Evolutionary conservation across 2,888 invertebrate species (phyloP), one percentile per base, ranked within the genome.

Genomic region (Drosophila paracracens): DNA sequence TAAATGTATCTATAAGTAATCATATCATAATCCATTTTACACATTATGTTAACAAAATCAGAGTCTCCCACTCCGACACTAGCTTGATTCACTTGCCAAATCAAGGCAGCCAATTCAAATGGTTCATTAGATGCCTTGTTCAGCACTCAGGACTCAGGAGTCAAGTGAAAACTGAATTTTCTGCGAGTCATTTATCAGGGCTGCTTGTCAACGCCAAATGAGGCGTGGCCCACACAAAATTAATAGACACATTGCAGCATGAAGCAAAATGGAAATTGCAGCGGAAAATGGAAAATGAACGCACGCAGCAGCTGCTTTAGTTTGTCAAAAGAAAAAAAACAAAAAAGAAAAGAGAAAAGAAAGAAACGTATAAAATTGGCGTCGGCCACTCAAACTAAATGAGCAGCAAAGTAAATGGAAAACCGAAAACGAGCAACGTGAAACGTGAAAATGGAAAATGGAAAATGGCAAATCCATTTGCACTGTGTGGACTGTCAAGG

Each of bases 401-500:
- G 79, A 76, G 80, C 57, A 60, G 70, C 65, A 80, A 88, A 79
- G 81, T 82, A 86, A 89, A 86, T 89, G 86, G 73, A 53, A 65
- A 73, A 56, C 51, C 43, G 18, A 51, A 51, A 29, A 18, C 27
- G 29, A 25, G 27, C 29, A 50, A 50, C 27, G 29, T 27, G 18
- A 18, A 50, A 48, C 18, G 29, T 18, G 56, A 62, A 79, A 82
- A 71, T 76, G 68, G 77, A 65, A 81, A 82, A 67, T 54, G 56
- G 61, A 63, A 79, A 79, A 67, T 68, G 50, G 56, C 68, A 65
- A 90, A 89, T 87, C 90, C 90, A 89, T 90, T 89, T 89, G 76
- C 87, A 71, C 68, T 81, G 70, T 80, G 79, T 66, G 70, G 59
- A 60, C 74, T 83, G 82, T 84, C 89, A 81, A 83, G 79, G 75